A percentile compares a stretch with the other conserved stretches of the same genome.
Conservation (phyloP, 2,797 vertebrate species). For the Channa striata region DNA sequence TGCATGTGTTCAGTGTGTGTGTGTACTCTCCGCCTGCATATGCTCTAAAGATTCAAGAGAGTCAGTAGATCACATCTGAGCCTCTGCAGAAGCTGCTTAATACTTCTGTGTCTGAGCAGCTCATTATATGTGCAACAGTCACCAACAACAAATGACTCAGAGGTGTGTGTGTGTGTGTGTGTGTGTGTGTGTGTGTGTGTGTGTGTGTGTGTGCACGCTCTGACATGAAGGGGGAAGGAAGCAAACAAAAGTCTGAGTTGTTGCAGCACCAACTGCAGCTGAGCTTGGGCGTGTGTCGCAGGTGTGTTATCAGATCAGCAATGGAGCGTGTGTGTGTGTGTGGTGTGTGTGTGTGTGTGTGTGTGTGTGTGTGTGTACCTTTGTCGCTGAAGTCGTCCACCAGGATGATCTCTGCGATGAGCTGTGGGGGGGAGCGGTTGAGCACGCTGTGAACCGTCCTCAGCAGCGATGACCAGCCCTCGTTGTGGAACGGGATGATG, state of each 20-base stretch:
- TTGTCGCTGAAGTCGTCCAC: conserved; percentile 98
- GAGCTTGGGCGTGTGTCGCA: neutral
- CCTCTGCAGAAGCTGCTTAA: conserved; percentile 11
- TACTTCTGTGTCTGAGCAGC: conserved; percentile 27
- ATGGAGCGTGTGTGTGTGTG: neutral
- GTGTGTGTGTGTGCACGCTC: too few species aligned
- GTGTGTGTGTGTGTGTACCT: conserved; percentile 78
- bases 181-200: neutral
- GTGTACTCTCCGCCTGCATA: neutral
- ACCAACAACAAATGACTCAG: conserved; percentile 27
- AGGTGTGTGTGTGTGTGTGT: conserved; percentile 13
- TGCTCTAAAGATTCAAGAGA: neutral
- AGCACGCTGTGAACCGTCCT: conserved; percentile 95
- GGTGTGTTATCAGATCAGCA: neutral
- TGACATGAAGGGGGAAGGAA: neutral
- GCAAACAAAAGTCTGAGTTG: neutral
- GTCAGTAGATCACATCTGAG: conserved; percentile 15
- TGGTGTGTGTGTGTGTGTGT: too few species aligned
- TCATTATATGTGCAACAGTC: conserved; percentile 51
- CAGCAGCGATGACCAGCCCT: conserved; percentile 97
- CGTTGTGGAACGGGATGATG: conserved; percentile 98
- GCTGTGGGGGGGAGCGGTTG: conserved; percentile 92
- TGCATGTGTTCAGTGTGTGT: neutral
- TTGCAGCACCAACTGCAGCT: neutral
- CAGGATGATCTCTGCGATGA: conserved; percentile 93